Percentiles rank a stretch among this genome's conserved stretches.
phyloP scores from a whole-genome alignment of 2,888 invertebrate genomes.

The Hypselothyrea guttata region DNA sequence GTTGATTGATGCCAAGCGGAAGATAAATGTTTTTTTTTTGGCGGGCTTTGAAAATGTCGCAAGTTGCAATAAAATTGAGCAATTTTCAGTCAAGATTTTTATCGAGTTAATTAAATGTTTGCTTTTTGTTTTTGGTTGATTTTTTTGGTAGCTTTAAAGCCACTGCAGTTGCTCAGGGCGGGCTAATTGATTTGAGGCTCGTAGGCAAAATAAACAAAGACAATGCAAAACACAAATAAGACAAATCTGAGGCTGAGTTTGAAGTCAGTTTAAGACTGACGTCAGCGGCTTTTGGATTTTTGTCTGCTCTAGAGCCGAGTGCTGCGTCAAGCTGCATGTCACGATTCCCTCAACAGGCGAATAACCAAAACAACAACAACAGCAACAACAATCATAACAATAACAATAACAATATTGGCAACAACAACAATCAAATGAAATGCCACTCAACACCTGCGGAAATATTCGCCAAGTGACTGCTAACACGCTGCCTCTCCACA shows the following conservation, averaged over 20 bases:
- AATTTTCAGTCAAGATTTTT: constrained; percentile 54
- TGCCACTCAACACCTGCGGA: constrained; percentile 77
- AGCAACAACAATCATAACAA: constrained; percentile 23
- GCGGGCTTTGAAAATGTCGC: constrained; percentile 38
- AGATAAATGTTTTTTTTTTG: constrained; percentile 60
- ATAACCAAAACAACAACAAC: constrained; percentile 34
- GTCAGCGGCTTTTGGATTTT: constrained; percentile 48
- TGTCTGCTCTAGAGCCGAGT: constrained; percentile 55
- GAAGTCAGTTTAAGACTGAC: constrained; percentile 36
- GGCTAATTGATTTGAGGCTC: constrained; percentile 46
- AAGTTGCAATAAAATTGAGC: constrained; percentile 57
- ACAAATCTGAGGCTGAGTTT: no score
- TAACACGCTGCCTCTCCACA: constrained; percentile 51
- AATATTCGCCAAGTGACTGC: constrained; percentile 69
- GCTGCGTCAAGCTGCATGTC: constrained; percentile 73
- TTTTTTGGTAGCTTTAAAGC: constrained; percentile 11
- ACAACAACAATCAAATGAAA: constrained; percentile 64
- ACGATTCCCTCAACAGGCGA: constrained; percentile 61
- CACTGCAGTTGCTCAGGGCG: constrained; percentile 39
- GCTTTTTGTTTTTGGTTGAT: constrained; percentile 12
- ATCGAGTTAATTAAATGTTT: constrained; percentile 47
- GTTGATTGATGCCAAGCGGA: constrained; percentile 40
- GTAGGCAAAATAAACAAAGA: neutral
- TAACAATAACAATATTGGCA: constrained; percentile 10
- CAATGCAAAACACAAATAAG: constrained; percentile 4